These are phyloP conservation scores for Probaryconus sp. DNA, from an alignment of 1,140 invertebrate genomes.

Conservation along the genomic window DNA sequence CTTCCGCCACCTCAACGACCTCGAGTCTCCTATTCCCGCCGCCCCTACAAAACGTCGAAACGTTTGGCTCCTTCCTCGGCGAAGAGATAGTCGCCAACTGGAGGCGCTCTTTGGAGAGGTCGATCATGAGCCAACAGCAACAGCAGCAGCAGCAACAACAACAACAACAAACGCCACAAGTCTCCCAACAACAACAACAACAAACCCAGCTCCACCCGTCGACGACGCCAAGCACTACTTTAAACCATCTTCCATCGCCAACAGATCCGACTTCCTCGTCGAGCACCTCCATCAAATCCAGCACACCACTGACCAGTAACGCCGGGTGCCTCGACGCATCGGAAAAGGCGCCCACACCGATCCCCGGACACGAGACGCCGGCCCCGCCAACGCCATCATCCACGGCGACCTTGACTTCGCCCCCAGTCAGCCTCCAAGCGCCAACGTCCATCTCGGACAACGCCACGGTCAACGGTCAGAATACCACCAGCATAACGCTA, in stretches of 20 bases:
- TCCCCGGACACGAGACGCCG: constrained; percentile 74
- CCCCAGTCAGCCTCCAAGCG: constrained; percentile 64
- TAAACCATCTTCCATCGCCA: constrained; percentile 77
- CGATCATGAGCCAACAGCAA: constrained; percentile 79
- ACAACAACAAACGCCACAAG: constrained; percentile 59
- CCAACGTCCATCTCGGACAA: constrained; percentile 35
- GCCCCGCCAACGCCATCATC: constrained; percentile 76
- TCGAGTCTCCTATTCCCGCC: constrained; percentile 79
- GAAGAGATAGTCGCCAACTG: constrained; percentile 89
- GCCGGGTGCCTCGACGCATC: constrained; percentile 66
- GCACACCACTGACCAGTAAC: constrained; percentile 70
- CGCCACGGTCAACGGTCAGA: constrained; percentile 57
- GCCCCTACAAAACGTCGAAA: constrained; percentile 83
- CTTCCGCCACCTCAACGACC: constrained; percentile 78
- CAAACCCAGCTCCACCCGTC: constrained; percentile 67
- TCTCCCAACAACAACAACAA: constrained; percentile 62
- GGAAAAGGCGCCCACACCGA: constrained; percentile 75
- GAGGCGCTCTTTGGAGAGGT: constrained; percentile 84
- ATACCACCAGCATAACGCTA: constrained; percentile 51
- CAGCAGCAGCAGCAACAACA: constrained; percentile 71
- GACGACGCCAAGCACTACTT: constrained; percentile 67
- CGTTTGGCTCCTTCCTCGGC: constrained; percentile 84
- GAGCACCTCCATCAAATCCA: constrained; percentile 72
- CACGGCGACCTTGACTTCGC: constrained; percentile 71
- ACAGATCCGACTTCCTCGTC: constrained; percentile 74